Evolutionary conservation across 2,888 invertebrate genomes (phyloP).

Genomic region (Sphecodes monilicornis): DNA sequence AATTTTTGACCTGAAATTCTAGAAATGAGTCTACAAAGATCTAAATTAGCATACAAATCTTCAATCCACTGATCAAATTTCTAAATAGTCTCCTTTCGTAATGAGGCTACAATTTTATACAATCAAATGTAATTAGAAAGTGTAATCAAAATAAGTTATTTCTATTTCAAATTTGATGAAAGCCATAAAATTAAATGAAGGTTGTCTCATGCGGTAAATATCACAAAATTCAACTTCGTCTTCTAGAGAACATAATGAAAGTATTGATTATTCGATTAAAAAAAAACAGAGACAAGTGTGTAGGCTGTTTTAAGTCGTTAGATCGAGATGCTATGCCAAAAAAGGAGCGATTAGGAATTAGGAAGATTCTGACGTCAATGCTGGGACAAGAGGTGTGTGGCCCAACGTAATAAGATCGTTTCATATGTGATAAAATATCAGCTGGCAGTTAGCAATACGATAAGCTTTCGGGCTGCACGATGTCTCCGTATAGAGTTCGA

Average conservation of each 20-base stretch:
- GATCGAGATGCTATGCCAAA: neutral
- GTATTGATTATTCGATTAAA: neutral
- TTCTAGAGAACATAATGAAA: too few species aligned
- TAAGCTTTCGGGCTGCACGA: slow-evolving; percentile 33
- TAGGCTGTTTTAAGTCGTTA: neutral
- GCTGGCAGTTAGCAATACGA: slow-evolving; percentile 53
- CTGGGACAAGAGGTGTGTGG: slow-evolving; percentile 48
- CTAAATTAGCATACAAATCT: too few species aligned
- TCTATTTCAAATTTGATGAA: neutral
- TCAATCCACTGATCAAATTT: too few species aligned
- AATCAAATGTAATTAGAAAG: too few species aligned
- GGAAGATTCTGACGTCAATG: slow-evolving; percentile 42
- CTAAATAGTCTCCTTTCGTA: too few species aligned
- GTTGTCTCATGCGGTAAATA: too few species aligned
- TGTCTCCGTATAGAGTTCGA: slow-evolving; percentile 26
- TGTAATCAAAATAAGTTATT: neutral
- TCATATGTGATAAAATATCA: slow-evolving; percentile 59
- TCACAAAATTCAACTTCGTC: too few species aligned
- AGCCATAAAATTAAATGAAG: neutral
- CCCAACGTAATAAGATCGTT: slow-evolving; percentile 64
- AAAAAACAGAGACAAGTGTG: neutral
- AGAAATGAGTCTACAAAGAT: too few species aligned
- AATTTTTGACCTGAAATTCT: too few species aligned
- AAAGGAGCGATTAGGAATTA: neutral
- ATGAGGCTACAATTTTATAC: too few species aligned